Conservation (phyloP, 1,140 invertebrate species). For the Frieseomelitta varia region DNA sequence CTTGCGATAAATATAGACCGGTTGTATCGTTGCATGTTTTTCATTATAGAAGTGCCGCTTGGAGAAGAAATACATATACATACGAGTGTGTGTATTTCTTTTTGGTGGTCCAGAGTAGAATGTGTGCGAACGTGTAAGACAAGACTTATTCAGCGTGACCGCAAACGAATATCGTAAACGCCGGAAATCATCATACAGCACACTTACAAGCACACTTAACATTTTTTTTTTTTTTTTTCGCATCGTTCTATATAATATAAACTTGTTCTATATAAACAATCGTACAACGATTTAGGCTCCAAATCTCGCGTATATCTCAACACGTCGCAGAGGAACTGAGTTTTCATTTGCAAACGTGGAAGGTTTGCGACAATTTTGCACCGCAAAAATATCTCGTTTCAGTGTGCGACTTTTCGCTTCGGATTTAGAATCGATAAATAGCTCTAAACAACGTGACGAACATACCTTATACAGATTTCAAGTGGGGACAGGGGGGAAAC, state of each 20-base stretch:
- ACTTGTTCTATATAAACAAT: constrained; percentile 31
- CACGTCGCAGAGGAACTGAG: constrained; percentile 33
- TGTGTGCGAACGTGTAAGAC: constrained; percentile 28
- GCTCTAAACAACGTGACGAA: neutral
- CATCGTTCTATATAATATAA: constrained; percentile 18
- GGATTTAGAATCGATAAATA: neutral
- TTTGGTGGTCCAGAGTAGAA: constrained; percentile 7
- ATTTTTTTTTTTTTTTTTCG: neutral
- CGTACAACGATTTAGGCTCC: constrained; percentile 36
- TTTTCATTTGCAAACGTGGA: constrained; percentile 5
- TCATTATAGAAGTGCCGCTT: constrained; percentile 1
- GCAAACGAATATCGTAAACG: constrained; percentile 26
- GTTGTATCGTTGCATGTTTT: constrained; percentile 16
- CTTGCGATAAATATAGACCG: neutral
- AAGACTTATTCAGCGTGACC: constrained; percentile 40
- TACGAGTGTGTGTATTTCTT: neutral
- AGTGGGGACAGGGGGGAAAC: neutral
- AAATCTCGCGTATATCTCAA: constrained; percentile 3
- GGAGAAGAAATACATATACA: constrained; percentile 15
- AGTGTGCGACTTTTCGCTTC: neutral
- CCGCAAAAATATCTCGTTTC: constrained; percentile 20
- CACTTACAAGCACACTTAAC: constrained; percentile 25
- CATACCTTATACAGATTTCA: constrained; percentile 1
- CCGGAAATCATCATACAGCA: constrained; percentile 36
- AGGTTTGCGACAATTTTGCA: constrained; percentile 20